phyloP scores from a whole-genome alignment of 2,888 invertebrate species.

The Erpobdella octoculata region DNA sequence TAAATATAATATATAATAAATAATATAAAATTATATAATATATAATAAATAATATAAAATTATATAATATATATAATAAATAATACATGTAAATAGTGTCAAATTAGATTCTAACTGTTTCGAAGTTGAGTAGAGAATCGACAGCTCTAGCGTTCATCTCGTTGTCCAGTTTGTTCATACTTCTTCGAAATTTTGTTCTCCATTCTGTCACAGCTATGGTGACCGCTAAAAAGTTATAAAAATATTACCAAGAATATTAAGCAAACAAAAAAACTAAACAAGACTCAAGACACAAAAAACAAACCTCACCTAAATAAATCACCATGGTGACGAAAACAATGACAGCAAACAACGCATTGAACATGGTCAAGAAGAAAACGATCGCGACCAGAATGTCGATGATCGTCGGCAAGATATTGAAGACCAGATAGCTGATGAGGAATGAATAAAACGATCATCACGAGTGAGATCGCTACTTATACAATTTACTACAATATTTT shows the following conservation, averaged over 20 bases:
- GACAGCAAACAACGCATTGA: conserved; percentile 87
- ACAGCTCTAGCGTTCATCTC: conserved; percentile 82
- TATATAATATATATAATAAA: background rate
- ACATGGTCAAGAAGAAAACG: conserved; percentile 74
- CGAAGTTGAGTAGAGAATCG: conserved; percentile 91
- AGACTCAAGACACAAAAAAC: background rate
- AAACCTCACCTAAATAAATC: conserved; percentile 66
- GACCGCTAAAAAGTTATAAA: conserved; percentile 58
- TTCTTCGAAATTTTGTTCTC: conserved; percentile 86
- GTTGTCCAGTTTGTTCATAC: conserved; percentile 90
- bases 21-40: too few species aligned
- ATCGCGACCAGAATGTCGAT: conserved; percentile 87
- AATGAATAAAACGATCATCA: background rate
- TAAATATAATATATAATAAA: background rate
- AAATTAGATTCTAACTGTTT: conserved; percentile 68
- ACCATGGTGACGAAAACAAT: conserved; percentile 89
- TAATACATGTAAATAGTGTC: background rate
- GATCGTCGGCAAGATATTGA: conserved; percentile 85
- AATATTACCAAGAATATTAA: background rate
- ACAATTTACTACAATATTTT: too few species aligned
- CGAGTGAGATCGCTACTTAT: too few species aligned
- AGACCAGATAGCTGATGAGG: conserved; percentile 62
- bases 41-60: too few species aligned
- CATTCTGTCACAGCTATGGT: conserved; percentile 89
- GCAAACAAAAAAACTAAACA: background rate